Evolutionary conservation across 2,113 vertebrate species (phyloP), one percentile per base, ranked within the genome.

Genomic region (Bombycilla garrulus): DNA sequence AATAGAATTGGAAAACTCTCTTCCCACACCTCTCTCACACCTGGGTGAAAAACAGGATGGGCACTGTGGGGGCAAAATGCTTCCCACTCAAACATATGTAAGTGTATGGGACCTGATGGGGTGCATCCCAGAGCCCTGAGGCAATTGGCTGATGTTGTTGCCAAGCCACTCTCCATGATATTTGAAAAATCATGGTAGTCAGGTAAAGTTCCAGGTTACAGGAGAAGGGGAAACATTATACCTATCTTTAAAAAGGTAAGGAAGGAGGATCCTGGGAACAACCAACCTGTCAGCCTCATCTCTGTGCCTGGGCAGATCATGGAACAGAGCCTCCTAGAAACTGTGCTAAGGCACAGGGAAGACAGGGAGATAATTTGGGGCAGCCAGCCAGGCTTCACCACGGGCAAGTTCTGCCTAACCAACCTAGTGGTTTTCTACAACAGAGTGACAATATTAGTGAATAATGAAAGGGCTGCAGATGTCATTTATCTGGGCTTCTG

Each of bases 241-340:
- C 20, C 16, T 23, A 3, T 29, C 12, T 66, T 66, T 20, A 42
- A 20, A 20, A 73, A 74, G 10, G 10, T 12, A 21, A 57, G 51
- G 18, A 76, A 76, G 31, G 35, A 42, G 25, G 42, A 48, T 23
- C 4, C 35, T 40, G 12, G 23, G 4, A 42, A 16, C 24, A 40
- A 7, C 15, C 0, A 1, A 4, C 3, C 23, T 40, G 35, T 25
- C 29, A 65, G 5, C 19, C 18, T 38, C 69, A 29, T 23, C 24
- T 40, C 19, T 40, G 12, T 57, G 60, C 35, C 24, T 24, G 29
- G 4, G 7, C 16, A 47, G 18, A 28, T 24, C 12, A 19, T 13
- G 29, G 60, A 74, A 65, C 18, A 40, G 42, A 65, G n/a, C 60
- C 19, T 65, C 28, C 6, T 8, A 29, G 69, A 26, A n/a, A 3